phyloP scores from a whole-genome alignment of 2,113 vertebrate genomes.

The Hemiprocne comata region DNA sequence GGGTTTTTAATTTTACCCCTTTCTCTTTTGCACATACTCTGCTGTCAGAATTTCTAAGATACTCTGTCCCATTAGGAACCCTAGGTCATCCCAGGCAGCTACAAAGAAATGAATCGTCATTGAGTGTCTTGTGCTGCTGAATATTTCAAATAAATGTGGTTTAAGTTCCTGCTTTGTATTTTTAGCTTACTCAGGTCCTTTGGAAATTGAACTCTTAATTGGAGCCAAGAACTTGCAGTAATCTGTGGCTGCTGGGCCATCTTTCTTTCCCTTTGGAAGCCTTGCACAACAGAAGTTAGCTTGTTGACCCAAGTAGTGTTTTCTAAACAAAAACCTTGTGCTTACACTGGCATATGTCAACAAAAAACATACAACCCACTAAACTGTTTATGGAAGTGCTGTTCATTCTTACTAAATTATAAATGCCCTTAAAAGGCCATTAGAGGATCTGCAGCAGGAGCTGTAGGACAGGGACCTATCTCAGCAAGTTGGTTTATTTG shows the following conservation, averaged over 20 bases:
- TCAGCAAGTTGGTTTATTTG: neutral
- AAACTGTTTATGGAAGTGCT: neutral
- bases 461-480: neutral
- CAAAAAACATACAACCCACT: neutral
- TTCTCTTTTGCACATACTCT: neutral
- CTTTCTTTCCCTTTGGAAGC: neutral
- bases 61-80: neutral
- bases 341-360: neutral
- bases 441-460: neutral
- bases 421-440: neutral
- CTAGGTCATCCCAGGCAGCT: neutral
- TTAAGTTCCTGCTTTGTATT: neutral
- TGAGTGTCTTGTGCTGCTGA: neutral
- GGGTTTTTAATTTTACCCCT: neutral
- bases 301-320: neutral
- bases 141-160: neutral
- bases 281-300: neutral
- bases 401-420: neutral
- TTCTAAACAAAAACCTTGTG: neutral
- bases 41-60: neutral
- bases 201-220: neutral
- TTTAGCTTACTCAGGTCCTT: neutral
- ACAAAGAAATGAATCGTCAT: neutral
- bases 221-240: neutral
- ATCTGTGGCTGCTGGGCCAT: rapidly evolving